These are phyloP conservation scores for Hirundichthys speculiger DNA, from an alignment of 2,113 vertebrate genomes.

Conservation along the genomic window DNA sequence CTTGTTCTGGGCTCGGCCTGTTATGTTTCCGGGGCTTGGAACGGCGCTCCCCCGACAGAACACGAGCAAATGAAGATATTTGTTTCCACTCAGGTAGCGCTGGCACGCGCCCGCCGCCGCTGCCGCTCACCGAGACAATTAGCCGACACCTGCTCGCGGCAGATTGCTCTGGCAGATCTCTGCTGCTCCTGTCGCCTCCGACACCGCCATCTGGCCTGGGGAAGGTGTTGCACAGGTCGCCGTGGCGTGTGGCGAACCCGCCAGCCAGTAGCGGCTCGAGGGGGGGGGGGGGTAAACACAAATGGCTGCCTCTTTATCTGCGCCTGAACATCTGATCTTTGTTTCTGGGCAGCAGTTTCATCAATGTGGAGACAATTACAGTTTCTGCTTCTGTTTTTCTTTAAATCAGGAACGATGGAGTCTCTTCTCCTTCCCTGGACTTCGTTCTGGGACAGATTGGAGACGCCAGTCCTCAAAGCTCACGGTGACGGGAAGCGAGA, in stretches of 20 bases:
- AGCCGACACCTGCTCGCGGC: conserved; percentile 91
- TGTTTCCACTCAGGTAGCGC: conserved; percentile 84
- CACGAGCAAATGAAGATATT: conserved; percentile 83
- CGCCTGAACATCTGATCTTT: conserved; percentile 31
- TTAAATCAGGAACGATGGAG: neutral
- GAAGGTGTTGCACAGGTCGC: conserved; percentile 91
- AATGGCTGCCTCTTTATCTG: conserved; percentile 13
- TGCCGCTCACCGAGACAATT: conserved; percentile 90
- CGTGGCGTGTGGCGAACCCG: conserved; percentile 41
- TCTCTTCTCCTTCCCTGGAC: neutral
- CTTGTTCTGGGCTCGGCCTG: conserved; percentile 40
- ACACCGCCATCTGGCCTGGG: conserved; percentile 88
- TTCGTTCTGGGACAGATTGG: neutral
- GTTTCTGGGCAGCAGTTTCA: neutral
- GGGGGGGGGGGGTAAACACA: conserved; percentile 37
- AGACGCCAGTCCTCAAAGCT: neutral
- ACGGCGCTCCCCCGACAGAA: conserved; percentile 64
- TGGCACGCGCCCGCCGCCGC: conserved; percentile 70
- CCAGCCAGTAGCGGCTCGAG: conserved; percentile 57
- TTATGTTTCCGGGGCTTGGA: conserved; percentile 58
- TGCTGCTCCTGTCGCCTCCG: conserved; percentile 84
- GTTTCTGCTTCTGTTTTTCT: neutral
- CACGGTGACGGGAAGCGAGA: too few relatives aligned
- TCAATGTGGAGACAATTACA: neutral
- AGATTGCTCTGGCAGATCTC: conserved; percentile 94